phyloP scores from a whole-genome alignment of 2,113 vertebrate genomes.

The Neogale vison region DNA sequence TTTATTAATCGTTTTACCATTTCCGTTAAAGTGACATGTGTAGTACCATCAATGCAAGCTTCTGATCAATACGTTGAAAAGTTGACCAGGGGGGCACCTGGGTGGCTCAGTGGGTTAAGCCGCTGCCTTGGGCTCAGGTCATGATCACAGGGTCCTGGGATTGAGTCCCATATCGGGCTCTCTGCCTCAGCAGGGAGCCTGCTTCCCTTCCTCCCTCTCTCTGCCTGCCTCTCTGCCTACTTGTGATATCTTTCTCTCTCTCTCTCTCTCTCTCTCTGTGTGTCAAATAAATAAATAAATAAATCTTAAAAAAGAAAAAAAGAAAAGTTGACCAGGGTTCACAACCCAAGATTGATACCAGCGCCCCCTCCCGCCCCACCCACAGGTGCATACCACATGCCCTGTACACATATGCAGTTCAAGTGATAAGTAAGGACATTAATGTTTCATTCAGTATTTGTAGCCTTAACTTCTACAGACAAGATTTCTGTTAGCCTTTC shows the following conservation, averaged over 20 bases:
- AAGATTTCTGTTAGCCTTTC: neutral
- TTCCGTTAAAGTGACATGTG: neutral
- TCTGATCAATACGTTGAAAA: neutral
- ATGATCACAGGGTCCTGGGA: no score
- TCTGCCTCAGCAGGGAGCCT: no score
- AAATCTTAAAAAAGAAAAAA: no score
- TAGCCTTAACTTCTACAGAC: neutral
- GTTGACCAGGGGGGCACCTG: neutral
- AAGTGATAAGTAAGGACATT: neutral
- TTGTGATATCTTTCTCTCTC: no score
- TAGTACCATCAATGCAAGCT: neutral
- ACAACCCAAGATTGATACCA: neutral
- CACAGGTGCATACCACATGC: no score
- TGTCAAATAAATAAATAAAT: no score
- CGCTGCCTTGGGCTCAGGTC: no score
- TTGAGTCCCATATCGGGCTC: no score
- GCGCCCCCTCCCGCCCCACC: neutral
- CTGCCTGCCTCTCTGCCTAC: no score
- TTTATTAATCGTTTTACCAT: neutral
- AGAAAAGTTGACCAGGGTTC: neutral
- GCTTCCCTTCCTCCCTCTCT: no score
- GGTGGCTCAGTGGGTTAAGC: no score
- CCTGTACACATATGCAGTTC: neutral
- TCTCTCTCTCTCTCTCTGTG: no score
- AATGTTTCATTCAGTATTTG: neutral